Conservation (phyloP, 2,797 vertebrate genomes). For the Karalla daura region DNA sequence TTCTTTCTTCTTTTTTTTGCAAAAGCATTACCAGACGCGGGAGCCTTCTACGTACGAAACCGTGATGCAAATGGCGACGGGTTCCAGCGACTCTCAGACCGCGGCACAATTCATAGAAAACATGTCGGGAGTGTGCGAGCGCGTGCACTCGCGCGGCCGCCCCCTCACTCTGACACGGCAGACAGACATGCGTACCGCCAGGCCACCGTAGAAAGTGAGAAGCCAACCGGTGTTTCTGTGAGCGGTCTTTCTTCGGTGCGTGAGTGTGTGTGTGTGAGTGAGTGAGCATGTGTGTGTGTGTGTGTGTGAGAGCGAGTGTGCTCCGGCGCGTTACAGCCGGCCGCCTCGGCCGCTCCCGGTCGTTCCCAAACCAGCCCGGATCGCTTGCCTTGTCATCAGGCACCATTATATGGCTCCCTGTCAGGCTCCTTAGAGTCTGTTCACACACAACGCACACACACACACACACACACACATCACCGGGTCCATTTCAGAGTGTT, state of each 20-base stretch:
- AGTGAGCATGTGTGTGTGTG: constrained; percentile 17
- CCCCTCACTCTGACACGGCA: constrained; percentile 48
- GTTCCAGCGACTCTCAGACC: constrained; percentile 54
- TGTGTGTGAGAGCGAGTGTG: constrained; percentile 17
- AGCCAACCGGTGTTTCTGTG: constrained; percentile 45
- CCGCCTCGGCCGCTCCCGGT: constrained; percentile 15
- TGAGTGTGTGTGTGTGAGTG: constrained; percentile 19
- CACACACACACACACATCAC: constrained; percentile 36
- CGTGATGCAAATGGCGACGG: constrained; percentile 53
- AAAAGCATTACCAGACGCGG: constrained; percentile 30
- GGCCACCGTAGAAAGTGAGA: constrained; percentile 52
- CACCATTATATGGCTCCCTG: constrained; percentile 61
- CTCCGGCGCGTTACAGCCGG: constrained; percentile 58
- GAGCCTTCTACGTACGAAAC: constrained; percentile 74
- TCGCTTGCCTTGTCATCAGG: constrained; percentile 70
- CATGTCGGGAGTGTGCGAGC: background rate
- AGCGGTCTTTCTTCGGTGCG: constrained; percentile 18
- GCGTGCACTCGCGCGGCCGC: constrained; percentile 3
- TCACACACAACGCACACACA: constrained; percentile 27
- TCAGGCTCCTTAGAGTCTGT: constrained; percentile 72
- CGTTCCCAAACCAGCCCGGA: constrained; percentile 37
- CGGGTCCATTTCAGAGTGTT: constrained; percentile 56
- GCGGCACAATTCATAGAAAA: constrained; percentile 69
- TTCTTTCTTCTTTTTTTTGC: constrained; percentile 11
- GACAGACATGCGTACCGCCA: constrained; percentile 22